Conservation (phyloP, 2,797 vertebrate genomes). For the Glyptemys insculpta region DNA sequence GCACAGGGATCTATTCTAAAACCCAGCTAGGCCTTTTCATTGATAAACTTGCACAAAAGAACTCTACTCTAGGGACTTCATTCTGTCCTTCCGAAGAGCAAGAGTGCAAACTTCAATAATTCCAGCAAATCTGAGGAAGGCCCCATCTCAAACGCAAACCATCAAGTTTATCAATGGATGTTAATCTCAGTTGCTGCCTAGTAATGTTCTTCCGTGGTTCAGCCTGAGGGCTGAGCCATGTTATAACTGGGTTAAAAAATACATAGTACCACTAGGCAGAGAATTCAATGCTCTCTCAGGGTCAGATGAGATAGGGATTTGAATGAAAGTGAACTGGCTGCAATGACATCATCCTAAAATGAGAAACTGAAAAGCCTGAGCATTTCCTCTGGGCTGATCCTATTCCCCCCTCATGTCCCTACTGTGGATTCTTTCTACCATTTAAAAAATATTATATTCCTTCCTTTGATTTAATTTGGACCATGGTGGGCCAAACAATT, state of each 20-base stretch:
- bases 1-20: background rate
- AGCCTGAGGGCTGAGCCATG: conserved; percentile 14
- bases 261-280: conserved; percentile 43
- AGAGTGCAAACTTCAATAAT: background rate
- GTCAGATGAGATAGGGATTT: conserved; percentile 51
- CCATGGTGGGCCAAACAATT: background rate
- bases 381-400: conserved; percentile 2
- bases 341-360: conserved; percentile 50
- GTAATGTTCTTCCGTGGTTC: conserved; percentile 33
- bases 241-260: conserved; percentile 60
- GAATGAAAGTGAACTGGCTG: conserved; percentile 43
- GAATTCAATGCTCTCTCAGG: conserved; percentile 40
- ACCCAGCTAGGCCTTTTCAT: background rate
- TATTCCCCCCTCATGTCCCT: background rate
- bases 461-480: background rate
- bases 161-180: conserved; percentile 46
- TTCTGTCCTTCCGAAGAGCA: conserved; percentile 25
- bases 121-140: conserved; percentile 40
- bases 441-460: background rate
- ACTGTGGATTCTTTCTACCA: background rate
- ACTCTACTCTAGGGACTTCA: background rate
- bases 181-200: conserved; percentile 46
- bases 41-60: conserved; percentile 11
- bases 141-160: conserved; percentile 16
- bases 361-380: background rate